Conservation (phyloP, 2,113 vertebrate genomes). For the Chionomys nivalis region DNA sequence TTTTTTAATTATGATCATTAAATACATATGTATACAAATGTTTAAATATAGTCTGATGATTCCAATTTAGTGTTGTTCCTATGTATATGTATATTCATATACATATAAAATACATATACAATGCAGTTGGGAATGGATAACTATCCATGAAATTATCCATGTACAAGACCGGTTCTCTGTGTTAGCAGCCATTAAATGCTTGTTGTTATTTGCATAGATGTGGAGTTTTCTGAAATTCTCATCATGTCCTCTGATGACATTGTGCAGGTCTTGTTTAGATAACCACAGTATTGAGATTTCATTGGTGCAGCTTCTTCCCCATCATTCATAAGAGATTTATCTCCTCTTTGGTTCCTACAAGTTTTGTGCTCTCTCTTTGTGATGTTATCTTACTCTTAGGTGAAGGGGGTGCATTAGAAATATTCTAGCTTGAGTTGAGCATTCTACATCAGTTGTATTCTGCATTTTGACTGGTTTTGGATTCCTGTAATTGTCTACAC, state of each 20-base stretch:
- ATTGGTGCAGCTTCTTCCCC: neutral
- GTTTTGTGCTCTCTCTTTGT: neutral
- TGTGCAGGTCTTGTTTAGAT: neutral
- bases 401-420: neutral
- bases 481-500: neutral
- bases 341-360: neutral
- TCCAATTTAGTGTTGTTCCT: too few species aligned
- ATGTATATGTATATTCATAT: neutral
- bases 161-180: neutral
- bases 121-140: neutral
- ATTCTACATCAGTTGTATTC: neutral
- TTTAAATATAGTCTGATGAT: too few species aligned
- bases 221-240: neutral
- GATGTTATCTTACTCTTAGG: neutral
- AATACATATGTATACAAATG: too few species aligned
- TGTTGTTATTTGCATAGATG: neutral
- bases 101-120: too few species aligned
- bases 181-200: neutral
- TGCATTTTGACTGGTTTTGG: neutral
- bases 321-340: neutral
- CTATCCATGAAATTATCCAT: neutral
- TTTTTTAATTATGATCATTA: too few species aligned
- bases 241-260: neutral
- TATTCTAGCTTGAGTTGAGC: neutral
- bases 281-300: neutral